phyloP scores from a whole-genome alignment of 2,113 vertebrate genomes.

The Hirundichthys speculiger region DNA sequence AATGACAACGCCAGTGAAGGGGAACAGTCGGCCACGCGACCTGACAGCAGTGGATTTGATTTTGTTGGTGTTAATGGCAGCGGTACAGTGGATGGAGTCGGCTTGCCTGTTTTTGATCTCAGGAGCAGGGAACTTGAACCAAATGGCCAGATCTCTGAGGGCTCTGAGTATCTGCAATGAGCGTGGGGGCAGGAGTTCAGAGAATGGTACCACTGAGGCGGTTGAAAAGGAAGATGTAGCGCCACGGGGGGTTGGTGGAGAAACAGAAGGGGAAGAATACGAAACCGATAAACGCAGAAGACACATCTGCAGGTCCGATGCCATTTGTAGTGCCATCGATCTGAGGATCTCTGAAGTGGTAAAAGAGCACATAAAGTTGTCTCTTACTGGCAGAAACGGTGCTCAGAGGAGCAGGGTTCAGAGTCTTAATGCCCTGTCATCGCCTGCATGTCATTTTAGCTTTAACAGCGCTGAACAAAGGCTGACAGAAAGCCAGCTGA shows the following conservation, averaged over 20 bases:
- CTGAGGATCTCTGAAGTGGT: slow-evolving; percentile 80
- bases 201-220: neutral
- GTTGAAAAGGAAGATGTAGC: slow-evolving; percentile 1
- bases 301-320: slow-evolving; percentile 51
- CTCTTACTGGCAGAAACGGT: slow-evolving; percentile 18
- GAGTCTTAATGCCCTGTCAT: slow-evolving; percentile 30
- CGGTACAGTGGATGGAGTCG: neutral
- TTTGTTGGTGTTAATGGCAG: slow-evolving; percentile 19
- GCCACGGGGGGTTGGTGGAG: slow-evolving; percentile 23
- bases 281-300: slow-evolving; percentile 1
- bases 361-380: slow-evolving; percentile 69
- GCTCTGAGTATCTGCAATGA: slow-evolving; percentile 9
- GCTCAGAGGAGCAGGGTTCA: slow-evolving; percentile 25
- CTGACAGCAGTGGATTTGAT: slow-evolving; percentile 18
- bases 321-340: slow-evolving; percentile 72
- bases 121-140: slow-evolving; percentile 10
- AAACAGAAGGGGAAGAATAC: neutral
- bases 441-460: slow-evolving; percentile 15
- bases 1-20: slow-evolving; percentile 29
- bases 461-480: slow-evolving; percentile 9
- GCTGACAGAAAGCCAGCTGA: slow-evolving; percentile 4
- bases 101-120: slow-evolving; percentile 13
- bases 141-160: slow-evolving; percentile 8
- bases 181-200: slow-evolving; percentile 1
- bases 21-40: slow-evolving; percentile 14